A percentile compares a stretch with the other conserved stretches of the same genome.
These are phyloP conservation scores for Apoderus coryli DNA, from an alignment of 2,888 invertebrate species.

Conservation along the genomic window DNA sequence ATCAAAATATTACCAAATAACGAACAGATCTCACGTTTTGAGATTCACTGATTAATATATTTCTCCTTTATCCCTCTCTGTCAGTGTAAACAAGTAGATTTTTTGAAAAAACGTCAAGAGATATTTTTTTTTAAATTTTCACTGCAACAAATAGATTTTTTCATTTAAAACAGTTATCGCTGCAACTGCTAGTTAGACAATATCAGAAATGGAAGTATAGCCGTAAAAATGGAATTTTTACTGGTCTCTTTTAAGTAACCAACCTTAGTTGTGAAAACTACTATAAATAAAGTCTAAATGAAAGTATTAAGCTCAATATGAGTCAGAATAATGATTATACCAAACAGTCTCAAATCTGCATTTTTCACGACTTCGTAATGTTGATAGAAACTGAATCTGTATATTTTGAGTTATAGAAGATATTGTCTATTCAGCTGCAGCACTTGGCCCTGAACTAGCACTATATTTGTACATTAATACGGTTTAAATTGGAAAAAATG, in stretches of 20 bases:
- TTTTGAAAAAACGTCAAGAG: conserved; percentile 18
- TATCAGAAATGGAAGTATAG: conserved; percentile 7
- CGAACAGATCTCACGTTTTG: too few relatives aligned
- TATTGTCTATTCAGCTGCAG: conserved; percentile 7
- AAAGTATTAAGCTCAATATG: too few relatives aligned
- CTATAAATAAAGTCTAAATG: too few relatives aligned
- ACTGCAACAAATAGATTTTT: conserved; percentile 18
- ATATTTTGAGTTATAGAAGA: too few relatives aligned
- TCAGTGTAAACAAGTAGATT: conserved; percentile 17
- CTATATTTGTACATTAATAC: conserved; percentile 19
- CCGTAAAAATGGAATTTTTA: too few relatives aligned
- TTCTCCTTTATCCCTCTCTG: conserved; percentile 14
- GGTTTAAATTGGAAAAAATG: conserved; percentile 18
- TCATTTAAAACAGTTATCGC: conserved; percentile 11
- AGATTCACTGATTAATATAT: conserved; percentile 3
- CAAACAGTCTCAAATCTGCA: too few relatives aligned
- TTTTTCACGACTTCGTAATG: too few relatives aligned
- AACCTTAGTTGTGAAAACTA: too few relatives aligned
- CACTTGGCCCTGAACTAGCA: conserved; percentile 6
- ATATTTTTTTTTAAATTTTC: conserved; percentile 15
- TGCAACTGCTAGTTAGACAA: conserved; percentile 3
- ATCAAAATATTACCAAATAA: too few relatives aligned
- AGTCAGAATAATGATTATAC: too few relatives aligned
- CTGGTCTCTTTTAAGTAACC: too few relatives aligned
- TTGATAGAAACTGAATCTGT: too few relatives aligned